Evolutionary conservation across 2,888 invertebrate genomes (phyloP).

Genomic region (Leptopilina drosophilae): DNA sequence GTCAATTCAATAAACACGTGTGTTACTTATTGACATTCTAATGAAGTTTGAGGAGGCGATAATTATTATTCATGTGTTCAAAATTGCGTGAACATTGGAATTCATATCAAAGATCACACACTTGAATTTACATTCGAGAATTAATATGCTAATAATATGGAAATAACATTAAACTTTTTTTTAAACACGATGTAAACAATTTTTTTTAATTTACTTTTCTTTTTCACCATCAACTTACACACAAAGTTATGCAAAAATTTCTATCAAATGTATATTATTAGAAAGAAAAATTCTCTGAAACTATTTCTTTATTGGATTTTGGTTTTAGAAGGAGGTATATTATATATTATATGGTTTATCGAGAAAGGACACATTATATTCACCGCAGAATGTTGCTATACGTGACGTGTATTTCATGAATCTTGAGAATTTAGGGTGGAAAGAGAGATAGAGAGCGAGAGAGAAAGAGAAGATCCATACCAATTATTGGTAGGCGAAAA

Average conservation of each 20-base stretch:
- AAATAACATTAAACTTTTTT: not conserved
- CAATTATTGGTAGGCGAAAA: slow-evolving; percentile 1
- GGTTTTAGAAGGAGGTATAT: not conserved
- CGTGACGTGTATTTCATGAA: slow-evolving; percentile 45
- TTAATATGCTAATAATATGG: slow-evolving; percentile 11
- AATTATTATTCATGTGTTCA: slow-evolving; percentile 5
- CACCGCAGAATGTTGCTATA: slow-evolving; percentile 29
- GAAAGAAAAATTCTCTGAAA: not conserved
- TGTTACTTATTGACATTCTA: slow-evolving; percentile 9
- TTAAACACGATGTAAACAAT: not conserved
- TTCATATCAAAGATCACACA: slow-evolving; percentile 1
- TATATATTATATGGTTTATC: not conserved
- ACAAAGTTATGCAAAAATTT: not conserved
- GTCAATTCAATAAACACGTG: not conserved
- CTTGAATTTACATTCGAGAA: slow-evolving; percentile 4
- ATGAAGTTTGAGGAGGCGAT: not conserved
- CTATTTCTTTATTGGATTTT: not conserved
- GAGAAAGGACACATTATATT: not conserved
- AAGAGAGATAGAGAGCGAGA: slow-evolving; percentile 9
- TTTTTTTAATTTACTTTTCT: not conserved
- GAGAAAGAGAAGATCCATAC: not conserved
- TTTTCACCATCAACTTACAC: not conserved
- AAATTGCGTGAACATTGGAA: slow-evolving; percentile 2
- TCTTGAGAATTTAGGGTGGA: slow-evolving; percentile 42
- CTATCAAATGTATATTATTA: not conserved